phyloP scores from a whole-genome alignment of 2,888 invertebrate species.

The Tribolium freemani region DNA sequence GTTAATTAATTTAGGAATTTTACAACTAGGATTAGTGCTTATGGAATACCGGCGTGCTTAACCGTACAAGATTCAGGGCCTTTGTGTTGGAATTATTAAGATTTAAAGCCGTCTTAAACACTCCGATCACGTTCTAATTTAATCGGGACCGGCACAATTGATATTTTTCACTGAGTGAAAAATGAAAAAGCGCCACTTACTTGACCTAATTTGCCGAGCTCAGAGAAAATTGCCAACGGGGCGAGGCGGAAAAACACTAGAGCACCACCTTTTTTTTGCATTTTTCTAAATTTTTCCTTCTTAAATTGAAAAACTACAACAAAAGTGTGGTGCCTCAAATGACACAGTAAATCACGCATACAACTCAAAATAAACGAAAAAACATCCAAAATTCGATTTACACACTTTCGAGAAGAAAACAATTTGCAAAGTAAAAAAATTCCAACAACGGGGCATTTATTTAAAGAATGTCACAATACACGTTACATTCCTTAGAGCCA shows the following conservation, averaged over 20 bases:
- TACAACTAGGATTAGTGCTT: slow-evolving; percentile 38
- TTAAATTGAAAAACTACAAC: too few relatives aligned
- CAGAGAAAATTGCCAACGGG: neutral
- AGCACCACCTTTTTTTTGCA: too few relatives aligned
- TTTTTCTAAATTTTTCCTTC: too few relatives aligned
- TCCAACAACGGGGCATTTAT: neutral
- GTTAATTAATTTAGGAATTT: slow-evolving; percentile 48
- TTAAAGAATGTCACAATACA: slow-evolving; percentile 59
- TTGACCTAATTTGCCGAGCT: slow-evolving; percentile 26
- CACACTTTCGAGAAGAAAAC: too few relatives aligned
- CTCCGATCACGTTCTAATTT: slow-evolving; percentile 39
- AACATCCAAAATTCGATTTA: too few relatives aligned
- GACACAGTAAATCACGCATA: too few relatives aligned
- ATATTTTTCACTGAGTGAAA: slow-evolving; percentile 35
- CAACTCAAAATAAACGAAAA: too few relatives aligned
- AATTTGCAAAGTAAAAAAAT: too few relatives aligned
- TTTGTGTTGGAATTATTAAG: slow-evolving; percentile 36
- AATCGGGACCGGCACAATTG: slow-evolving; percentile 52
- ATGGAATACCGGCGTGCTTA: slow-evolving; percentile 13
- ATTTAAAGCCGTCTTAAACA: slow-evolving; percentile 36
- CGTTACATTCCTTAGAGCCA: slow-evolving; percentile 62
- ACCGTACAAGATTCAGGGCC: slow-evolving; percentile 17
- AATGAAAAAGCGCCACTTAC: slow-evolving; percentile 23
- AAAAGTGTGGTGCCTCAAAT: too few relatives aligned
- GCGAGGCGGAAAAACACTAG: neutral